Evolutionary conservation across 2,888 invertebrate genomes (phyloP), one percentile per base, ranked within the genome.

Genomic region (Andrena dorsata): DNA sequence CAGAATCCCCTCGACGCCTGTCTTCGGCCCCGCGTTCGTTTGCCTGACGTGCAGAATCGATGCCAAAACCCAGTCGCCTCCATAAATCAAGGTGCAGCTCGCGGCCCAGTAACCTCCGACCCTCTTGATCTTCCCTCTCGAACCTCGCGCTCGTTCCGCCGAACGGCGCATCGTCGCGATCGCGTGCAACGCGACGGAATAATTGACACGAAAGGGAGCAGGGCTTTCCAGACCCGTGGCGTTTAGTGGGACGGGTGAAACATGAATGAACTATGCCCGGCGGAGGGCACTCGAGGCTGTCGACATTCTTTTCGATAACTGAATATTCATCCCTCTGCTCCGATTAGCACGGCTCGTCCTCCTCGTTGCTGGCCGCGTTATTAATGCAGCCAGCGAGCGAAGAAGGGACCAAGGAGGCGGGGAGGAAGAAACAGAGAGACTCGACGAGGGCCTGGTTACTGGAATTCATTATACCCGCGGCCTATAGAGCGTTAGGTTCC

Each of bases 391-490:
- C 51, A 8, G 13, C 63, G 2, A 53, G 47, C 41, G 60, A 26
- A 30, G 20, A 28, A 5, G 2, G 28, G 10, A 26, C 1, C 7
- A 1, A 16, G 6, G 8, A 65, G 32, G 32, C 51, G 49, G 23
- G 49, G 16, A n/a, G 6, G 58, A 32, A n/a, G 20, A 49, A 23
- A 41, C 41, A 7, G 26, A 13, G 28, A n/a, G 47, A 26, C 13
- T 32, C 49, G n/a, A 26, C 51, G 69, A 72, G 63, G 78, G 78
- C 35, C 58, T 10, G 47, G 51, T 61, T 41, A 69, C 58, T 41
- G 74, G 65, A 82, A 85, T 80, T 85, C 73, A 75, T 85, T 83
- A 83, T 23, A 47, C 20, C 7, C n/a, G 47, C 23, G 49, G 30
- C 35, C 35, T 60, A 71, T 63, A 76, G 71, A 79, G 69, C 75